phyloP scores from a whole-genome alignment of 1,140 invertebrate genomes.

The Formica exsecta region DNA sequence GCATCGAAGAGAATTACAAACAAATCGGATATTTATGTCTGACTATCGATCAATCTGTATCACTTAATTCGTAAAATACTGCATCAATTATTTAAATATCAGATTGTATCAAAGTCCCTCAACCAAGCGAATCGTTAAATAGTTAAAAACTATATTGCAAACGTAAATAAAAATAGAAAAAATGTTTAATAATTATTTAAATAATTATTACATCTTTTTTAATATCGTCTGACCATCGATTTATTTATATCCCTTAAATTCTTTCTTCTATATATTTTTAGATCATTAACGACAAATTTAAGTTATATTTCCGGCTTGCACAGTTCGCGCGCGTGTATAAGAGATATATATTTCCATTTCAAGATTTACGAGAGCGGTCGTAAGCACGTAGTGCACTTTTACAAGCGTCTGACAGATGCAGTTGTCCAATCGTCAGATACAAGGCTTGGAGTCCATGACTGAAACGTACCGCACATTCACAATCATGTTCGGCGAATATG shows the following conservation, averaged over 20 bases:
- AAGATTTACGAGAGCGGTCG: not conserved
- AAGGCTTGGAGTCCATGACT: conserved; percentile 56
- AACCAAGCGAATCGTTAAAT: not conserved
- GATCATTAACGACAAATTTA: not conserved
- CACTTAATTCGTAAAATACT: not conserved
- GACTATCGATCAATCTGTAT: not conserved
- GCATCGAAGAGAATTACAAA: not conserved
- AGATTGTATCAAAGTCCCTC: not conserved
- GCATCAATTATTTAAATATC: conserved; percentile 1
- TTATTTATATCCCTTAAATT: not conserved
- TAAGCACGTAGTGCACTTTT: conserved; percentile 31
- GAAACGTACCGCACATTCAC: conserved; percentile 59
- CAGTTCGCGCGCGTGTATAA: not conserved
- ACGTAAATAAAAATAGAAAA: not conserved
- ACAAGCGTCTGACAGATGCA: conserved; percentile 46
- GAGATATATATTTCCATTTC: not conserved
- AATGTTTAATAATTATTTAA: not conserved
- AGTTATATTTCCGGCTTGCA: not conserved
- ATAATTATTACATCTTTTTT: not conserved
- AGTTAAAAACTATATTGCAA: not conserved
- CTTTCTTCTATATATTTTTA: not conserved
- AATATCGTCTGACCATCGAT: not conserved
- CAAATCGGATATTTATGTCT: not conserved
- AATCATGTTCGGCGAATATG: conserved; percentile 63
- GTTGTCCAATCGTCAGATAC: conserved; percentile 67